These are phyloP conservation scores for Lamprotornis superbus DNA, from an alignment of 2,113 vertebrate species.

Conservation along the genomic window DNA sequence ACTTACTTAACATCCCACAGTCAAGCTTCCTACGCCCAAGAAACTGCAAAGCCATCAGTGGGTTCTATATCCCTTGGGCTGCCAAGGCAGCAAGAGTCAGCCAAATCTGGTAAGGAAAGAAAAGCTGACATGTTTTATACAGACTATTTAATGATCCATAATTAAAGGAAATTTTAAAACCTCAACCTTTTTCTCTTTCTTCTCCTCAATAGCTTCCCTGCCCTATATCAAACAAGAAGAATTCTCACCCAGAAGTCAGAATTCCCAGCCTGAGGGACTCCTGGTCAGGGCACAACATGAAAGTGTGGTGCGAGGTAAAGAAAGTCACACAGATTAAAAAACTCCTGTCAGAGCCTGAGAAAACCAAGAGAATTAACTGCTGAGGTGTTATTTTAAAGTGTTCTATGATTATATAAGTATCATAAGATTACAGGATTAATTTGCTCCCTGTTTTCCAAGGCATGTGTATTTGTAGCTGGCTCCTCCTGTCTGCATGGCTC, in stretches of 20 bases:
- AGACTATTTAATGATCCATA: neutral
- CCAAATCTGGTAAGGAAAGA: slow-evolving; percentile 84
- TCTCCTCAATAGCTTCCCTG: slow-evolving; percentile 61
- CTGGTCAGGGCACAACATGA: slow-evolving; percentile 86
- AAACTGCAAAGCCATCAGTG: slow-evolving; percentile 86
- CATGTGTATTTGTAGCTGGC: neutral
- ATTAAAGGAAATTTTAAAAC: neutral
- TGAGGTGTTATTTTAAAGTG: neutral
- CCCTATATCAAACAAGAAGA: slow-evolving; percentile 90
- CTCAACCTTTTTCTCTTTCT: neutral
- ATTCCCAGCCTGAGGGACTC: slow-evolving; percentile 83
- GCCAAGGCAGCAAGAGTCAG: slow-evolving; percentile 90
- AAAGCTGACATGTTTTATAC: neutral
- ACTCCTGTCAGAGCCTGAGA: neutral
- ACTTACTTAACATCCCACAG: slow-evolving; percentile 91
- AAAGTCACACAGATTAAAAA: neutral
- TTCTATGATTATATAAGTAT: neutral
- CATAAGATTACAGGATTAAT: neutral
- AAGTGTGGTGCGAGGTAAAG: slow-evolving; percentile 86
- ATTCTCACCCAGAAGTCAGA: slow-evolving; percentile 85
- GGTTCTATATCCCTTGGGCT: slow-evolving; percentile 95
- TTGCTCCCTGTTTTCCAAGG: neutral
- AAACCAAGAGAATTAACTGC: neutral
- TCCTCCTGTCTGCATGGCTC: neutral
- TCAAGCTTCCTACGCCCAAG: slow-evolving; percentile 86